Evolutionary conservation across 1,140 invertebrate genomes (phyloP), one percentile per base, ranked within the genome.

Genomic region (Eumeta japonica): DNA sequence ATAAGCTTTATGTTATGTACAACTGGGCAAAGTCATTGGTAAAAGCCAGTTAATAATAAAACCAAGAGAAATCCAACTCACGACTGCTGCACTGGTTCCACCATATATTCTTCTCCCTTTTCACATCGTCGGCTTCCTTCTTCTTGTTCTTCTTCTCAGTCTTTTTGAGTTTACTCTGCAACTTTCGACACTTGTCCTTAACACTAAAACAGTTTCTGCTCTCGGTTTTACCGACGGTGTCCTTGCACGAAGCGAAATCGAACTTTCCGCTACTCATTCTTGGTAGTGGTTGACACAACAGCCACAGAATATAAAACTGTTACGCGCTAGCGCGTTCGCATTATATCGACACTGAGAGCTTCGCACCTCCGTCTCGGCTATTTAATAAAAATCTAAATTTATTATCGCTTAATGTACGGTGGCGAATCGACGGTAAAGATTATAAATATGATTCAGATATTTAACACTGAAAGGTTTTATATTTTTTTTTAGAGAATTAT

Each of bases 401-500:
- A n/a, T n/a, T n/a, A n/a, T n/a, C n/a, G n/a, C n/a, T 24, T 5
- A n/a, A 24, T 5, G 20, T 24, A 24, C 20, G n/a, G 38, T 42
- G 42, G 41, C 46, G 49, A 48, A 55, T 57, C 48, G 59, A 61
- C 59, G 56, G 58, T 65, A 61, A 63, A 65, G 58, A 67, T 67
- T 66, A 61, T 62, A 48, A 45, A 51, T 63, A 65, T 68, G 61
- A 66, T 50, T 50, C 47, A 55, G 41, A 62, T 66, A 50, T 39
- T 60, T 64, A 61, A 62, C 57, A 66, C 58, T 61, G 59, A 66
- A 68, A 68, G 64, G 62, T 70, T 71, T 60, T 71, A 68, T 68
- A 66, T 58, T 56, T 54, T 61, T 67, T 61, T 67, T 58, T 52
- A 49, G 51, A 51, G 51, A 50, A 55, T 53, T n/a, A 24, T n/a